A percentile compares a stretch with the other conserved stretches of the same genome.
phyloP scores from a whole-genome alignment of 1,140 invertebrate species.

The Pachyrhynchus sulphureomaculatus region DNA sequence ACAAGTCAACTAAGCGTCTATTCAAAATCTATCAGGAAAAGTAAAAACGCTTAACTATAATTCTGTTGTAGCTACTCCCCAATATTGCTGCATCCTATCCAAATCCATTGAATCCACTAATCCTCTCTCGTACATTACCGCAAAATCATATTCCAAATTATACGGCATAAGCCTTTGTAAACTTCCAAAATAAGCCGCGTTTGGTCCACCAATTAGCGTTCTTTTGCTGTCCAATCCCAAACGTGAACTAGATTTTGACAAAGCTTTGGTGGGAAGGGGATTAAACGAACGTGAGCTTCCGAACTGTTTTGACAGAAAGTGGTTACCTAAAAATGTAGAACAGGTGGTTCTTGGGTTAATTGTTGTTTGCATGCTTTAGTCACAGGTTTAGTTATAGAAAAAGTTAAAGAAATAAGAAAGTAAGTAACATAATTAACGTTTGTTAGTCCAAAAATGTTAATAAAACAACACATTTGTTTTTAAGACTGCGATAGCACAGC shows the following conservation, averaged over 20 bases:
- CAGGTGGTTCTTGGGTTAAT: conserved; percentile 12
- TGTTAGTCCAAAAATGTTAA: no score
- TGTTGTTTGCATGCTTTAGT: conserved; percentile 22
- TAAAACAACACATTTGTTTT: no score
- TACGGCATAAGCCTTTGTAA: conserved; percentile 80
- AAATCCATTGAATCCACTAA: conserved; percentile 72
- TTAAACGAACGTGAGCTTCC: conserved; percentile 76
- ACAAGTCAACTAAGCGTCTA: no score
- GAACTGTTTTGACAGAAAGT: conserved; percentile 73
- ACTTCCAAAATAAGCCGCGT: conserved; percentile 83
- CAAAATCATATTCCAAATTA: conserved; percentile 81
- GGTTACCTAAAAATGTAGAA: conserved; percentile 23
- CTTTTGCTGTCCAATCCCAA: conserved; percentile 53
- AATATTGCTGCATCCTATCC: conserved; percentile 83
- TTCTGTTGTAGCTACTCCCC: conserved; percentile 83
- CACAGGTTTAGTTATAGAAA: background rate
- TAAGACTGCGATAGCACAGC: no score
- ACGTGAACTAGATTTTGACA: conserved; percentile 47
- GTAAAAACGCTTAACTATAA: no score
- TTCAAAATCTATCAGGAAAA: no score
- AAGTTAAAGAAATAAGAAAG: no score
- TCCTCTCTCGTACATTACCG: conserved; percentile 73
- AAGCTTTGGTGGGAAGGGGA: conserved; percentile 51
- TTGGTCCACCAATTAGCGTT: conserved; percentile 68
- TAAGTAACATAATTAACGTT: no score